phyloP scores from a whole-genome alignment of 2,113 vertebrate genomes.

The Antechinus stuartii region DNA sequence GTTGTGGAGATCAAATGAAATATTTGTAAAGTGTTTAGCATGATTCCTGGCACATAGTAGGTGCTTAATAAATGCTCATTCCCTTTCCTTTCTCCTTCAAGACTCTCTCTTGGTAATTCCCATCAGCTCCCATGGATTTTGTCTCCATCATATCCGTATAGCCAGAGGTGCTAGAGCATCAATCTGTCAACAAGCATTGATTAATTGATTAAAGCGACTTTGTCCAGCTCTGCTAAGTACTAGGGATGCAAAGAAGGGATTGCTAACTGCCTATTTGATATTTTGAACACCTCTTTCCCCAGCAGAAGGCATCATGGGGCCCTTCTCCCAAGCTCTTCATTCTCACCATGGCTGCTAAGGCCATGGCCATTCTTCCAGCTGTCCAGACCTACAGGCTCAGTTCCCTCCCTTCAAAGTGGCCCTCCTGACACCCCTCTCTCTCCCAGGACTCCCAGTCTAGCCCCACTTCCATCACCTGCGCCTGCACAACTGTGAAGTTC shows the following conservation, averaged over 20 bases:
- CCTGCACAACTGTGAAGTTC: not conserved
- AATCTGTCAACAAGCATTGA: not conserved
- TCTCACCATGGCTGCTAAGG: not conserved
- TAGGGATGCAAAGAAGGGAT: not conserved
- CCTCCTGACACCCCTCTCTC: not conserved
- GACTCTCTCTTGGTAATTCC: not conserved
- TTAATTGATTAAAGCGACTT: not conserved
- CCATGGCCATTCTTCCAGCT: not conserved
- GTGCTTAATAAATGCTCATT: not conserved
- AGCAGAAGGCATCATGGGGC: not conserved
- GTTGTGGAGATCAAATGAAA: not conserved
- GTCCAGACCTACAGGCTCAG: fast-evolving
- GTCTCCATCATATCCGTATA: not conserved
- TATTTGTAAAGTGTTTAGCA: not conserved
- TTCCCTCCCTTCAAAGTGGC: not conserved
- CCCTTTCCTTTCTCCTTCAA: not conserved
- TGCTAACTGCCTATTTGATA: no score
- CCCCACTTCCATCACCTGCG: not conserved
- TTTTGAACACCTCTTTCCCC: not conserved
- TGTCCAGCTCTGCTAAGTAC: not conserved
- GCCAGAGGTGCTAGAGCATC: not conserved
- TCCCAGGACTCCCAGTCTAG: not conserved
- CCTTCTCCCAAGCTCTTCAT: not conserved
- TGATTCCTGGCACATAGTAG: no score
- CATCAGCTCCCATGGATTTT: not conserved